Evolutionary conservation across 2,797 vertebrate species (phyloP).

Genomic region (Myoxocephalus aenaeus): DNA sequence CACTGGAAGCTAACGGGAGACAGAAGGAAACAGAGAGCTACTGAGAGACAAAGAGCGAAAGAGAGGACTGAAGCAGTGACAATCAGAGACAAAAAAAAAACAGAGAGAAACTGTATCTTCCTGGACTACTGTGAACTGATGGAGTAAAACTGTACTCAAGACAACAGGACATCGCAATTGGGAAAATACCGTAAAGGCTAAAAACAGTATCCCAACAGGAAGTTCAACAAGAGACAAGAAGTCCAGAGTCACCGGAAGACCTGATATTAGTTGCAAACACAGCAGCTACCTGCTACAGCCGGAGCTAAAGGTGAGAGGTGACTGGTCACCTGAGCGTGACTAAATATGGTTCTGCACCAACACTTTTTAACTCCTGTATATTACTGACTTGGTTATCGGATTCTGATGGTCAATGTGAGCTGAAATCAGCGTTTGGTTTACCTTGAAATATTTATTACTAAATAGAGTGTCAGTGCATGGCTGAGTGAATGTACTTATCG

Average conservation of each 20-base stretch:
- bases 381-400: neutral
- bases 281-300: constrained; percentile 37
- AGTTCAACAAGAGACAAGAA: constrained; percentile 25
- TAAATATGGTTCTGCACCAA: constrained; percentile 17
- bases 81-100: constrained; percentile 36
- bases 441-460: neutral
- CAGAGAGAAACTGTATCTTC: constrained; percentile 33
- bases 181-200: constrained; percentile 34
- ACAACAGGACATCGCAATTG: constrained; percentile 32
- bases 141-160: constrained; percentile 49
- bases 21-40: constrained; percentile 46
- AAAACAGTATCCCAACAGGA: constrained; percentile 30
- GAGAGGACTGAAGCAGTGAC: constrained; percentile 39
- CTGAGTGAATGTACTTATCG: neutral
- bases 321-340: constrained; percentile 7
- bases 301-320: constrained; percentile 65
- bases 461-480: constrained; percentile 11
- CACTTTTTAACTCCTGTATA: neutral
- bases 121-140: constrained; percentile 63
- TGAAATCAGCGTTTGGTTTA: neutral
- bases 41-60: constrained; percentile 33
- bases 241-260: constrained; percentile 34
- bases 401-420: neutral
- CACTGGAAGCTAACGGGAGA: constrained; percentile 57
- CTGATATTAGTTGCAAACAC: constrained; percentile 18